These are phyloP conservation scores for Tromatobia lineatoria DNA, from an alignment of 2,888 invertebrate genomes.

Conservation along the genomic window DNA sequence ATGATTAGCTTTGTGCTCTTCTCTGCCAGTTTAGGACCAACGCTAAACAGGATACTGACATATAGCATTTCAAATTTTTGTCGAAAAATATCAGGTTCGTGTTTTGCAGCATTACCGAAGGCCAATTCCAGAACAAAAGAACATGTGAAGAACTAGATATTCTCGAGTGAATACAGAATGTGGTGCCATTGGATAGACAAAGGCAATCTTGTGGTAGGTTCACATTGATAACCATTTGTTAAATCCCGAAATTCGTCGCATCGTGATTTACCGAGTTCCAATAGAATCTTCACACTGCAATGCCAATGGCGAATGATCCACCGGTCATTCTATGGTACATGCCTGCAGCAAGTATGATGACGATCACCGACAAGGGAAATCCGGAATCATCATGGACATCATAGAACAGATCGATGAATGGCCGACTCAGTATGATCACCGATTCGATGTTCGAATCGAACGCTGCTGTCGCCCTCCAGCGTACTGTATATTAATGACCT, in stretches of 20 bases:
- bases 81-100: no score
- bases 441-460: conserved; percentile 74
- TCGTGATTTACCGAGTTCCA: not conserved
- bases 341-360: conserved; percentile 35
- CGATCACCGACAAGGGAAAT: conserved; percentile 12
- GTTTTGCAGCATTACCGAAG: no score
- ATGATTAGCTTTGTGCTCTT: not conserved
- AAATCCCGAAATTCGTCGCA: not conserved
- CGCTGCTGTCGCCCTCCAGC: conserved; percentile 64
- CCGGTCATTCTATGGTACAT: not conserved
- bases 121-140: no score
- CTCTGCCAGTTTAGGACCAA: not conserved
- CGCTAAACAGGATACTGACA: no score
- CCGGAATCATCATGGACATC: conserved; percentile 39
- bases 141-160: no score
- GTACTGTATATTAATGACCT: conserved; percentile 76
- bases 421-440: conserved; percentile 63
- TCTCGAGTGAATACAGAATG: not conserved
- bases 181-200: not conserved
- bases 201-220: not conserved
- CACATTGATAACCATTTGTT: not conserved
- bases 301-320: conserved; percentile 6
- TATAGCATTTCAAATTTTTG: no score
- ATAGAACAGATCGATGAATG: conserved; percentile 46
- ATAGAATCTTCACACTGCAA: not conserved